phyloP scores from a whole-genome alignment of 2,888 invertebrate species.

The Caenorhabditis doughertyi region DNA sequence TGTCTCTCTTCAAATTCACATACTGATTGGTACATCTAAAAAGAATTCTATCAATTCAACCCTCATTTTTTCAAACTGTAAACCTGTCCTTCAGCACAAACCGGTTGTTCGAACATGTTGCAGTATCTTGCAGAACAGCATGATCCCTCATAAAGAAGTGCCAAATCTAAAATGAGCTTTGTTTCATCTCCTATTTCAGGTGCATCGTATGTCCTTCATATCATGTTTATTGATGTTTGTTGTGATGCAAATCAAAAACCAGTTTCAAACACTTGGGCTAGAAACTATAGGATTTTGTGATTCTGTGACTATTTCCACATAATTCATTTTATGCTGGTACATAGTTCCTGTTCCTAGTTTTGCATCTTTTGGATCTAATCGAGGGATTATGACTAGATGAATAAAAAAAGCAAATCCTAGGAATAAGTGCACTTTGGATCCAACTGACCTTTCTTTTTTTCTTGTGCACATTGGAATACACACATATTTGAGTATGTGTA shows the following conservation, averaged over 20 bases:
- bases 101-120: constrained; percentile 70
- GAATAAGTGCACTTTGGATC: constrained; percentile 26
- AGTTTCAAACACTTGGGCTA: constrained; percentile 23
- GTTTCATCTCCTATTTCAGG: too few relatives aligned
- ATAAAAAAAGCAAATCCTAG: constrained; percentile 19
- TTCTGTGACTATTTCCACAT: constrained; percentile 24
- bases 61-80: background rate
- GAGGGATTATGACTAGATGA: constrained; percentile 37
- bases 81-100: constrained; percentile 73
- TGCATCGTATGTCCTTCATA: constrained; percentile 28
- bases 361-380: constrained; percentile 34
- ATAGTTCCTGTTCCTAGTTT: background rate
- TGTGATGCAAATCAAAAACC: constrained; percentile 40
- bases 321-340: constrained; percentile 5
- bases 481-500: constrained; percentile 73
- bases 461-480: constrained; percentile 68
- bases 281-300: constrained; percentile 44
- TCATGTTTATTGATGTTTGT: constrained; percentile 26
- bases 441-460: constrained; percentile 61
- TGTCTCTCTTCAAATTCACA: constrained; percentile 72
- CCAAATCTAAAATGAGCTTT: constrained; percentile 56
- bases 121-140: constrained; percentile 71
- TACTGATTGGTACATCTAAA: constrained; percentile 68
- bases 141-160: constrained; percentile 67
- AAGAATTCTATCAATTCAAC: background rate